phyloP scores from a whole-genome alignment of 2,797 vertebrate genomes.

The Gymnocypris eckloni region DNA sequence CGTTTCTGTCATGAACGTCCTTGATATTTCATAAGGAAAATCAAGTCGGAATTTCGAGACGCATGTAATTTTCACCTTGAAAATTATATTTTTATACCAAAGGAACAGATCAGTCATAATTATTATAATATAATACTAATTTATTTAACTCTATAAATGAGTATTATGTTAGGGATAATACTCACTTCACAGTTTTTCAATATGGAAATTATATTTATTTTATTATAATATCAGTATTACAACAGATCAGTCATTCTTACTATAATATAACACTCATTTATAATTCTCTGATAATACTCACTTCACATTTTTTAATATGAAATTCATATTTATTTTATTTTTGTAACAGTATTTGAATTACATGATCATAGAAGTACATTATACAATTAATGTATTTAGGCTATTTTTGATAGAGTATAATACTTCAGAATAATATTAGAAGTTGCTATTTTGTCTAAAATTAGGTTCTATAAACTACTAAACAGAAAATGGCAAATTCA shows the following conservation, averaged over 20 bases:
- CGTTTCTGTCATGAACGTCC: constrained; percentile 60
- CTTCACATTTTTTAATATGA: neutral
- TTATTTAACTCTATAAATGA: neutral
- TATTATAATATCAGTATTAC: neutral
- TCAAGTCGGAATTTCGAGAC: neutral
- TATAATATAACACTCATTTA: too few relatives aligned
- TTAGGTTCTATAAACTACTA: neutral
- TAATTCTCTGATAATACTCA: neutral
- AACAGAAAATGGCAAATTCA: neutral
- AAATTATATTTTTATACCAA: constrained; percentile 3
- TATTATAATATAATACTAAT: neutral
- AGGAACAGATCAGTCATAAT: neutral
- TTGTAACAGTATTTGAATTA: neutral
- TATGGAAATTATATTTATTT: neutral
- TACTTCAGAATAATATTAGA: neutral
- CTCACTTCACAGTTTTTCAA: neutral
- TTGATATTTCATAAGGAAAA: constrained; percentile 57
- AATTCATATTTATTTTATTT: neutral
- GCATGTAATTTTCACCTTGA: neutral
- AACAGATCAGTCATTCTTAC: too few relatives aligned
- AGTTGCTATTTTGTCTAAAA: neutral
- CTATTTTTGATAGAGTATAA: neutral
- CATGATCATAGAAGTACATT: neutral
- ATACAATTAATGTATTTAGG: neutral
- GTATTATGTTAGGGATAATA: neutral